These are phyloP conservation scores for Drosophila sechellia DNA, from an alignment of 1,140 invertebrate species.

Conservation along the genomic window DNA sequence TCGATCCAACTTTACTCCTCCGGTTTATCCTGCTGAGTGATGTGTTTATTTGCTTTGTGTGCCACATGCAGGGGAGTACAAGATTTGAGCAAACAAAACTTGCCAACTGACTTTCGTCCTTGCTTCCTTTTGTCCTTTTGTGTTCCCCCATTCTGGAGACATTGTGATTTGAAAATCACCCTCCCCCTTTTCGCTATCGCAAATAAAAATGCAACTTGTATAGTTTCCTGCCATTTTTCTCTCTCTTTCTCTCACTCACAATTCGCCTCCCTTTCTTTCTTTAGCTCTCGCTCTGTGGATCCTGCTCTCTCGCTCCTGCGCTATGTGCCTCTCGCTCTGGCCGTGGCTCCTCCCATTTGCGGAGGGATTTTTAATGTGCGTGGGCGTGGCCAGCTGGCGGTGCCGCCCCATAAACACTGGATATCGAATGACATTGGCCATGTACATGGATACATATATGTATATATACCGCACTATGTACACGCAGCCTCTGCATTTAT, in stretches of 20 bases:
- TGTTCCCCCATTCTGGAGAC: neutral
- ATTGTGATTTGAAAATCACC: neutral
- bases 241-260: neutral
- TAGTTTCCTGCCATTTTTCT: constrained; percentile 23
- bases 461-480: neutral
- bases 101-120: constrained; percentile 59
- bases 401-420: constrained; percentile 43
- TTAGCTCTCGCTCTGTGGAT: neutral
- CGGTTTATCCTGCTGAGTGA: constrained; percentile 23
- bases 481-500: constrained; percentile 5
- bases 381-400: constrained; percentile 54
- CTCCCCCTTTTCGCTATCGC: neutral
- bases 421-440: constrained; percentile 25
- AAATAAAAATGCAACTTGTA: constrained; percentile 40
- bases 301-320: constrained; percentile 9
- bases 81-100: constrained; percentile 29
- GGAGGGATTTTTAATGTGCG: constrained; percentile 69
- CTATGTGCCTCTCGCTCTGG: constrained; percentile 12
- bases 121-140: constrained; percentile 7
- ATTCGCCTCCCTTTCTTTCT: neutral
- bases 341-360: constrained; percentile 61
- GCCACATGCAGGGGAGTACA: constrained; percentile 13
- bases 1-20: neutral
- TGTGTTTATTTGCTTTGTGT: constrained; percentile 79
- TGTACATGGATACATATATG: constrained; percentile 25